These are phyloP conservation scores for Rhabdornis inornatus DNA, from an alignment of 2,113 vertebrate species.

Conservation along the genomic window DNA sequence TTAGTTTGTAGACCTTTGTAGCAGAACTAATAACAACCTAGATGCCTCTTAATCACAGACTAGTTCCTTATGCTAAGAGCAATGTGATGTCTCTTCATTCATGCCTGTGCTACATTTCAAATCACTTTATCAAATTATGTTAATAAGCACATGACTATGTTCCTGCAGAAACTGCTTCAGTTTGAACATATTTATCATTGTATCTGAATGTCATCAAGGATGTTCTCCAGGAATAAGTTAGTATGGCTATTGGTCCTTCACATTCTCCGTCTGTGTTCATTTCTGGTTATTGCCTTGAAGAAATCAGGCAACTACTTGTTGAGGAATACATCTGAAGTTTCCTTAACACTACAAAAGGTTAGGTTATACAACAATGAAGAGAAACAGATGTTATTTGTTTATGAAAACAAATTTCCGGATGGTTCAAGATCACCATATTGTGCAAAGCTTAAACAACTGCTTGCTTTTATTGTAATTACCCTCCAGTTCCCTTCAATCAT, in stretches of 20 bases:
- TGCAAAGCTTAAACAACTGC: neutral
- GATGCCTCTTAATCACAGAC: neutral
- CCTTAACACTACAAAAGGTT: neutral
- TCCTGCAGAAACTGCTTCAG: neutral
- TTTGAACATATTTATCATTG: neutral
- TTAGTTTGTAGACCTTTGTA: neutral
- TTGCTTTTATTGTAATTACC: neutral
- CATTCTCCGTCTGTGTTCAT: neutral
- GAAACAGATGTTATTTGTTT: constrained; percentile 26
- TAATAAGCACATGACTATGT: neutral
- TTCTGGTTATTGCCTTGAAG: neutral
- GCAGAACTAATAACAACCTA: neutral
- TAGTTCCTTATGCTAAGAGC: neutral
- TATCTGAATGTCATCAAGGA: neutral
- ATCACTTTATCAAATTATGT: neutral
- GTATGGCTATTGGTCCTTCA: neutral
- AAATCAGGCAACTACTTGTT: neutral
- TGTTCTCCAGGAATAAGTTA: neutral
- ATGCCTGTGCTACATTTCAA: neutral
- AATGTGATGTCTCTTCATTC: neutral
- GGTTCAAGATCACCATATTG: neutral
- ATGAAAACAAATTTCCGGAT: constrained; percentile 31
- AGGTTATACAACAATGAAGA: neutral
- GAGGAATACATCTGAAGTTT: neutral
- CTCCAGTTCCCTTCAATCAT: neutral